These are phyloP conservation scores for Drosophila nikananu DNA, from an alignment of 1,140 invertebrate genomes.

Conservation along the genomic window DNA sequence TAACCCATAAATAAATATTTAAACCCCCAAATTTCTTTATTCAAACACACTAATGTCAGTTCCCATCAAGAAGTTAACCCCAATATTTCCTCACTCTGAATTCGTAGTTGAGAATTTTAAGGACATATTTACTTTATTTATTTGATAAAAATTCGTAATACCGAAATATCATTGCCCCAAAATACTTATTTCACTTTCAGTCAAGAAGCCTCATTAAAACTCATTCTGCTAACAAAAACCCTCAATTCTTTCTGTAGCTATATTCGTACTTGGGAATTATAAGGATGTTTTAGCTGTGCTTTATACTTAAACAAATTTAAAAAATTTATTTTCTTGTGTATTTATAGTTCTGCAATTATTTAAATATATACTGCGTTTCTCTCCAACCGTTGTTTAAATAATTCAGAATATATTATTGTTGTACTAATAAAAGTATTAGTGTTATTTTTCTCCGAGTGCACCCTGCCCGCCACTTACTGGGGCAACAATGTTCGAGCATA, in stretches of 20 bases:
- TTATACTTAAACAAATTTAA: no score
- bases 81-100: neutral
- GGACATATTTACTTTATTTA: neutral
- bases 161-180: neutral
- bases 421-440: neutral
- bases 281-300: neutral
- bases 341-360: neutral
- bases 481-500: constrained; percentile 81
- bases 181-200: neutral
- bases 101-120: neutral
- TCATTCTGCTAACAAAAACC: no score
- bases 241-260: neutral
- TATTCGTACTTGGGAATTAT: neutral
- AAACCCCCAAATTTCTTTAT: no score
- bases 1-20: no score
- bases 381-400: neutral
- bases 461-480: constrained; percentile 36
- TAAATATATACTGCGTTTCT: neutral
- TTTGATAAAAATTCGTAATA: neutral
- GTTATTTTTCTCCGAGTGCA: constrained; percentile 29
- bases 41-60: no score
- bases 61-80: no score
- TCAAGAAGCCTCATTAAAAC: no score
- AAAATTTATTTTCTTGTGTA: neutral
- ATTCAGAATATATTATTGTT: neutral